These are phyloP conservation scores for Dusona sp. DNA, from an alignment of 2,888 invertebrate genomes.

Conservation along the genomic window DNA sequence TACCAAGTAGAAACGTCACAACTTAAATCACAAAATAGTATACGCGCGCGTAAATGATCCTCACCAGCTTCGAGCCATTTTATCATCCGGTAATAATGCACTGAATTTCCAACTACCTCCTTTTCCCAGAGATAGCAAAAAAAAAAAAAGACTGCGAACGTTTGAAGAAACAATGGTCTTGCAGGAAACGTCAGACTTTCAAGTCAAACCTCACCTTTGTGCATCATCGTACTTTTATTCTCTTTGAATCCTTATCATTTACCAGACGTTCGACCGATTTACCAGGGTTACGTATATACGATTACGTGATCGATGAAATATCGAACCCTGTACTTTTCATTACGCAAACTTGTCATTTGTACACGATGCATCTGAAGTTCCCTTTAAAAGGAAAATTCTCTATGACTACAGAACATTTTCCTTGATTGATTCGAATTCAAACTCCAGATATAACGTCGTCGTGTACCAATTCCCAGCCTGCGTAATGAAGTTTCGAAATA, in stretches of 20 bases:
- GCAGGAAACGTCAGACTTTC: not conserved
- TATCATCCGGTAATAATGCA: slow-evolving; percentile 2
- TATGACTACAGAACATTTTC: not conserved
- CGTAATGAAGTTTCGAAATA: not conserved
- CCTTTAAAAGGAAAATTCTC: not conserved
- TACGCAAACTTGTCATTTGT: not conserved
- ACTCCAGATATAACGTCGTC: not conserved
- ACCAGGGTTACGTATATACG: not conserved
- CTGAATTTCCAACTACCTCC: not conserved
- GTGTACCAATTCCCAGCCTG: not conserved
- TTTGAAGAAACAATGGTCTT: not conserved
- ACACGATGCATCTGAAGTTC: not conserved
- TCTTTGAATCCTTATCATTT: slow-evolving; percentile 3
- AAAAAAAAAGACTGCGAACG: not conserved
- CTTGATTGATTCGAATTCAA: not conserved
- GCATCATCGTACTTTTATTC: not conserved
- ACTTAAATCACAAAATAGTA: slow-evolving; percentile 13
- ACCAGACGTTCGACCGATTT: not conserved
- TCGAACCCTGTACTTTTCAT: not conserved
- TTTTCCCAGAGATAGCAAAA: not conserved
- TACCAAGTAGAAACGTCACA: not conserved
- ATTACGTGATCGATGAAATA: slow-evolving; percentile 1
- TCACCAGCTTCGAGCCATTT: not conserved
- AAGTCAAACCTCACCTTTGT: not conserved
- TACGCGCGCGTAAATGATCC: not conserved